phyloP scores from a whole-genome alignment of 1,140 invertebrate species.

The Neodiprion fabricii region DNA sequence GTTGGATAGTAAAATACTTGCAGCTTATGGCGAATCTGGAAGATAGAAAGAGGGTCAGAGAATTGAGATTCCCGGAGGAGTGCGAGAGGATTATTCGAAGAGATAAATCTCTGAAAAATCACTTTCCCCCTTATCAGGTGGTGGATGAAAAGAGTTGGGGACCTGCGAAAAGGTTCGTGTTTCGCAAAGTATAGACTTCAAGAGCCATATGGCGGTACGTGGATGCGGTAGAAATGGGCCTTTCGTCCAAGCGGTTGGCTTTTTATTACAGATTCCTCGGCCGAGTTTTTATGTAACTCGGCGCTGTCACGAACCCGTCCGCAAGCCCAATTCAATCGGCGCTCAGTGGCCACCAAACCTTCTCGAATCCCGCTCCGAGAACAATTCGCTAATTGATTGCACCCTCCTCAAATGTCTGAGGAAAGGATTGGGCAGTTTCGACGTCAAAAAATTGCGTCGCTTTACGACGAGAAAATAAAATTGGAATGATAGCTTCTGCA shows the following conservation, averaged over 20 bases:
- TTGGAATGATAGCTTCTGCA: too few species aligned
- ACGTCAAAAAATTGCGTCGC: too few species aligned
- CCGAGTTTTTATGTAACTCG: background rate
- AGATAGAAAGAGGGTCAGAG: background rate
- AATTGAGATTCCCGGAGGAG: background rate
- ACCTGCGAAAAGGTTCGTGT: background rate
- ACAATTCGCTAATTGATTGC: too few species aligned
- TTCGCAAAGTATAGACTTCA: background rate
- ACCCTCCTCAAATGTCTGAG: too few species aligned
- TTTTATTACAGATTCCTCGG: background rate
- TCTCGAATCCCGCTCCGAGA: too few species aligned
- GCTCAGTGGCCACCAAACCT: too few species aligned
- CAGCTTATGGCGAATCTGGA: slow-evolving; percentile 18
- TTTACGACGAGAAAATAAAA: too few species aligned
- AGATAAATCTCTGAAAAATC: background rate
- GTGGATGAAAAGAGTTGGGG: background rate
- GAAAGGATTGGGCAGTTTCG: too few species aligned
- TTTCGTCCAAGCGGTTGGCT: background rate
- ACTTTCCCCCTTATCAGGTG: background rate
- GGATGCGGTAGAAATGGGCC: too few species aligned
- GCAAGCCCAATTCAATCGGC: too few species aligned
- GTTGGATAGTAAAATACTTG: too few species aligned
- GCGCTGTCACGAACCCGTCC: background rate
- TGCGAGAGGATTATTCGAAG: background rate
- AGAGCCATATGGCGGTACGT: background rate